These are phyloP conservation scores for Leucosticte australis DNA, from an alignment of 2,113 vertebrate genomes.

Conservation along the genomic window DNA sequence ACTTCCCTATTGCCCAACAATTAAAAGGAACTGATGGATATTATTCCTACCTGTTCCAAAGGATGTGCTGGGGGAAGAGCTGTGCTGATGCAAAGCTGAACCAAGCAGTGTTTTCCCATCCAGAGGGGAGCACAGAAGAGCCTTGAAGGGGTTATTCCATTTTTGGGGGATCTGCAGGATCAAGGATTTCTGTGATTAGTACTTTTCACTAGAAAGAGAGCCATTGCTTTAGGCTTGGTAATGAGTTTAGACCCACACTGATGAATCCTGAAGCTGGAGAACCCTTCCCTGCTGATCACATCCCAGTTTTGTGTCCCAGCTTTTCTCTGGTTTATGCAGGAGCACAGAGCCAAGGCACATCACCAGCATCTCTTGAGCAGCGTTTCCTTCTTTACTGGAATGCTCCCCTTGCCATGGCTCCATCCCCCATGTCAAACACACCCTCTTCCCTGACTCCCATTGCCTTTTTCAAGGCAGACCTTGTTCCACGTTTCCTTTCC, in stretches of 20 bases:
- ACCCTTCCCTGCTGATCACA: background rate
- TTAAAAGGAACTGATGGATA: background rate
- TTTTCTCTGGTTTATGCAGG: background rate
- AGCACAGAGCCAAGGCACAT: background rate
- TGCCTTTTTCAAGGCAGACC: background rate
- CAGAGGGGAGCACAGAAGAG: background rate
- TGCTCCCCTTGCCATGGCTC: background rate
- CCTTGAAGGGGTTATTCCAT: background rate
- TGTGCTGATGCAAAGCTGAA: background rate
- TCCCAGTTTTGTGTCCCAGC: background rate
- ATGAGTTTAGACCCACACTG: background rate
- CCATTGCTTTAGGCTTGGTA: background rate
- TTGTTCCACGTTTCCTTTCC: background rate
- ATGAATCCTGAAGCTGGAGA: background rate
- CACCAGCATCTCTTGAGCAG: background rate
- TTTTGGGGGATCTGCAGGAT: background rate
- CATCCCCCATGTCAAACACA: background rate
- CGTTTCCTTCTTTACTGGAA: background rate
- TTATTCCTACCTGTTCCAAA: background rate
- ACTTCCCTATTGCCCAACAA: background rate
- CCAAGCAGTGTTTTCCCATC: background rate
- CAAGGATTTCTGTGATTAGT: background rate
- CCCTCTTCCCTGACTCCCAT: background rate
- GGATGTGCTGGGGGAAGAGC: background rate
- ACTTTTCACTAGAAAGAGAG: background rate